phyloP scores from a whole-genome alignment of 2,113 vertebrate genomes.

The Climacteris rufus region DNA sequence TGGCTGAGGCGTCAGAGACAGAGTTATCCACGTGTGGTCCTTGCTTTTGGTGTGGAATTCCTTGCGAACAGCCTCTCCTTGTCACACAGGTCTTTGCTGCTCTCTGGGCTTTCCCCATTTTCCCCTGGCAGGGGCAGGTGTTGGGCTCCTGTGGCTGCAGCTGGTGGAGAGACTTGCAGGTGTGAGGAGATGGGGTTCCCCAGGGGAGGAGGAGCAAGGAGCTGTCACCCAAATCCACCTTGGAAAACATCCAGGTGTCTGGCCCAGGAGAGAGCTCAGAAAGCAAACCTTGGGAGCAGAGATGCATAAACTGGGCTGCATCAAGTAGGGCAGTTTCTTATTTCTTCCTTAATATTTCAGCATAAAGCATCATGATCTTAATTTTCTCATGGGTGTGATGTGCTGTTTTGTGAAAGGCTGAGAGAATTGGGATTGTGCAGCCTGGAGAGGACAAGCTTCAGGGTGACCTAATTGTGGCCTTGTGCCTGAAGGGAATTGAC shows the following conservation, averaged over 20 bases:
- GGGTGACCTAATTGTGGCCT: background rate
- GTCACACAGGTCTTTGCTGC: background rate
- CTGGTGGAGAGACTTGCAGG: accelerated
- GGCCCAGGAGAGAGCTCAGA: background rate
- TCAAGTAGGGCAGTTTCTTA: background rate
- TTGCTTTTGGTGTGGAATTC: accelerated
- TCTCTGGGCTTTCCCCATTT: background rate
- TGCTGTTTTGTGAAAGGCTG: background rate
- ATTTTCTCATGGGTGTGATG: background rate
- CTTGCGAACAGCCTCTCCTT: background rate
- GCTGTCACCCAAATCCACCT: background rate
- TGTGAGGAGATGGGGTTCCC: accelerated
- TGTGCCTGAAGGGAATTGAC: background rate
- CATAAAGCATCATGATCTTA: background rate
- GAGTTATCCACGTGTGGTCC: background rate
- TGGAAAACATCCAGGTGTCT: no score
- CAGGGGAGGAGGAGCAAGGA: background rate
- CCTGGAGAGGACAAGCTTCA: background rate
- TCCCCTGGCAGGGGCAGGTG: background rate
- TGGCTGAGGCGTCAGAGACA: background rate
- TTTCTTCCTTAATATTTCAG: background rate
- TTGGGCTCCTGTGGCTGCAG: background rate
- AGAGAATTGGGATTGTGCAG: background rate
- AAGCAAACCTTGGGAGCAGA: background rate
- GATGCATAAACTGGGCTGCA: background rate